Percentiles rank a stretch among this genome's conserved stretches.
Conservation (phyloP, 1,140 invertebrate genomes). For the Drosophila sucinea region DNA sequence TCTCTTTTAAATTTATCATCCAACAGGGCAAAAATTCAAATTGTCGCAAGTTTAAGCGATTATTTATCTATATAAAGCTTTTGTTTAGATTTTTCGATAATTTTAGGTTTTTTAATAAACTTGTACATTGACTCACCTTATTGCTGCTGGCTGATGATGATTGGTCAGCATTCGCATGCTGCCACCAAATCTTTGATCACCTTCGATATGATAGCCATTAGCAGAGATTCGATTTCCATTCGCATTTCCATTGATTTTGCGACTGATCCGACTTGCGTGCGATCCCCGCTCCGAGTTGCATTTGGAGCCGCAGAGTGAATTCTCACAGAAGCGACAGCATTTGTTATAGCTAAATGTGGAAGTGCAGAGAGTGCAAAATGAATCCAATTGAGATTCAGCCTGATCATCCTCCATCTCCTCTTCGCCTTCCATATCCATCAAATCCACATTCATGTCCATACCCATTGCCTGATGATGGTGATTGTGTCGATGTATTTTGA, state of each 20-base stretch:
- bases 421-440: conserved; percentile 26
- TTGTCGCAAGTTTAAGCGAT: too few relatives aligned
- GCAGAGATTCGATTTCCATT: conserved; percentile 20
- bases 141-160: conserved; percentile 47
- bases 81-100: too few relatives aligned
- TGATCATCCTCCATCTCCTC: conserved; percentile 35
- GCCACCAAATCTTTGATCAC: conserved; percentile 38
- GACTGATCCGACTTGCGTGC: conserved; percentile 60
- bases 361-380: conserved; percentile 80
- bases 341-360: conserved; percentile 82
- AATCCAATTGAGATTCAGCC: conserved; percentile 69
- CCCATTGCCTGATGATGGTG: conserved; percentile 22
- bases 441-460: conserved; percentile 25
- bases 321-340: conserved; percentile 76
- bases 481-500: conserved; percentile 34
- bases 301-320: conserved; percentile 76
- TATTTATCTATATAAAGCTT: too few relatives aligned
- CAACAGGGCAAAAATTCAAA: too few relatives aligned
- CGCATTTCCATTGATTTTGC: conserved; percentile 27
- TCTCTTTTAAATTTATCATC: too few relatives aligned
- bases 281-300: conserved; percentile 74
- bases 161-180: conserved; percentile 41
- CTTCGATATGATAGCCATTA: conserved; percentile 18
- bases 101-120: too few relatives aligned
- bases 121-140: conserved; percentile 42